Percentiles rank a stretch among this genome's conserved stretches.
Evolutionary conservation across 2,113 vertebrate genomes (phyloP).

Genomic region (Microcebus lehilahytsara): DNA sequence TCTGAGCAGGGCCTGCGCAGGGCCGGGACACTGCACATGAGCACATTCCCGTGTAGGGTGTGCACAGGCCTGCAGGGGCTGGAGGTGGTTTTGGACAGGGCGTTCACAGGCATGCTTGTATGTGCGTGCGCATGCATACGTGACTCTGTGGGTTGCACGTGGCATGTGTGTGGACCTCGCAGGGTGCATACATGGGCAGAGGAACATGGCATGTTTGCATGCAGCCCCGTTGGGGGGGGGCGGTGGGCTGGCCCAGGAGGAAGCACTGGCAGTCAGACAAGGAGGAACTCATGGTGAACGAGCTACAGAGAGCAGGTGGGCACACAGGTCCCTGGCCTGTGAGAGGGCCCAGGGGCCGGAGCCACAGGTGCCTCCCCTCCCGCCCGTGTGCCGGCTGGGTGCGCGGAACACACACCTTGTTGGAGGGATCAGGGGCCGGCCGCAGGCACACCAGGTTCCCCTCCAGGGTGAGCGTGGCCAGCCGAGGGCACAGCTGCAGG

Average conservation of each 20-base stretch:
- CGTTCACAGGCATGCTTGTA: no score
- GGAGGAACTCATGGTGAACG: not conserved
- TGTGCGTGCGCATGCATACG: rapidly evolving
- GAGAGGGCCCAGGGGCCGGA: not conserved
- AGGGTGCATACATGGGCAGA: not conserved
- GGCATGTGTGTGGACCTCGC: not conserved
- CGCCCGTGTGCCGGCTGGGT: rapidly evolving
- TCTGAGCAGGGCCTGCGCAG: not conserved
- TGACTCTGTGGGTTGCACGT: rapidly evolving
- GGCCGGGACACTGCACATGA: not conserved
- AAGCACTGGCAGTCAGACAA: rapidly evolving
- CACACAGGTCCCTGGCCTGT: rapidly evolving
- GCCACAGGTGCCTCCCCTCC: not conserved
- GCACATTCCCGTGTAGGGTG: not conserved
- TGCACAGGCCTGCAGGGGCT: not conserved
- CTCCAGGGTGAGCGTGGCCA: conserved; percentile 88
- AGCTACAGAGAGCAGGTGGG: rapidly evolving
- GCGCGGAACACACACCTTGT: conserved; percentile 80
- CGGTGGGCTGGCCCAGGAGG: not conserved
- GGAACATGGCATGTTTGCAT: rapidly evolving
- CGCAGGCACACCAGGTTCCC: conserved; percentile 91
- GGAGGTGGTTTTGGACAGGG: not conserved
- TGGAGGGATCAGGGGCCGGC: conserved; percentile 79
- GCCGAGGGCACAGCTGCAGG: conserved; percentile 87
- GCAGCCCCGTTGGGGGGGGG: not conserved